Percentiles rank a stretch among this genome's conserved stretches.
Evolutionary conservation across 2,797 vertebrate genomes (phyloP).

Genomic region (Enteromius viviparus): DNA sequence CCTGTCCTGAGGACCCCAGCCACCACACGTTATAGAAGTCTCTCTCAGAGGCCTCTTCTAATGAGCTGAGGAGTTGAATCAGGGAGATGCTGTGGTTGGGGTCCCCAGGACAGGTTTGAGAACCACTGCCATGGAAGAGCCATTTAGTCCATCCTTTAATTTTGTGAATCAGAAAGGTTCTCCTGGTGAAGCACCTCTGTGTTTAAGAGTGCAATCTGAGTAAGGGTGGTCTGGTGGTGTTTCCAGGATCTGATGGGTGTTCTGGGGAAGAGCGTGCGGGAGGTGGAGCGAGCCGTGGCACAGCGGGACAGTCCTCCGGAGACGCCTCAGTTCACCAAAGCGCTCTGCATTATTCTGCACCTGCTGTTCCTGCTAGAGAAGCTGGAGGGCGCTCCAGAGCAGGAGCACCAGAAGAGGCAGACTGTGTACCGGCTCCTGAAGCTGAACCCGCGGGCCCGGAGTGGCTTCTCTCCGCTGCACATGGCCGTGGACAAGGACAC

Average conservation of each 20-base stretch:
- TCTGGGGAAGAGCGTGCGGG: slow-evolving; percentile 88
- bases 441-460: slow-evolving; percentile 87
- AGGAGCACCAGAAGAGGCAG: slow-evolving; percentile 93
- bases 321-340: slow-evolving; percentile 90
- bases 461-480: slow-evolving; percentile 89
- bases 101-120: too few relatives aligned
- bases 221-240: not conserved
- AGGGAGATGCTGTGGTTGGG: too few relatives aligned
- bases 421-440: slow-evolving; percentile 91
- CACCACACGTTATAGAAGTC: too few relatives aligned
- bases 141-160: too few relatives aligned
- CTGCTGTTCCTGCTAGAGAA: slow-evolving; percentile 92
- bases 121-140: not conserved
- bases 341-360: slow-evolving; percentile 92
- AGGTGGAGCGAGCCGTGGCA: slow-evolving; percentile 90
- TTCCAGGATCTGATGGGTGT: slow-evolving; percentile 90
- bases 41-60: too few relatives aligned
- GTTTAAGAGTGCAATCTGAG: not conserved
- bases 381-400: slow-evolving; percentile 84
- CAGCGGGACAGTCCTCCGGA: slow-evolving; percentile 87
- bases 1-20: too few relatives aligned
- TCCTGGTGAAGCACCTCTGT: not conserved
- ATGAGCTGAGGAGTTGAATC: too few relatives aligned
- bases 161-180: not conserved
- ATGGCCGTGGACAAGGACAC: slow-evolving; percentile 95